phyloP scores from a whole-genome alignment of 2,888 invertebrate genomes.

The Sicus ferrugineus region DNA sequence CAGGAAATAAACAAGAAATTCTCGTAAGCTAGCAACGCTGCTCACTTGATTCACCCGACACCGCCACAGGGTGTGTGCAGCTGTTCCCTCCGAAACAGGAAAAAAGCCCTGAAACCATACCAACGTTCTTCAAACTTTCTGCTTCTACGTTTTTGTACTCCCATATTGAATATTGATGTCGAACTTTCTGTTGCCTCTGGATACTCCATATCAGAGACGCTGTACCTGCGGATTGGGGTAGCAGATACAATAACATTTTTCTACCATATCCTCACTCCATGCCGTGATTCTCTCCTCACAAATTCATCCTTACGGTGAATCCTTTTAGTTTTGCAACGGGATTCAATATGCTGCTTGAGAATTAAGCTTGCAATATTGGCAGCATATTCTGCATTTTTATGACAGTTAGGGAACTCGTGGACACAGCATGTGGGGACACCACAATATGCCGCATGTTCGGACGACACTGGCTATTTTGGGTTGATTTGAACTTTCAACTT shows the following conservation, averaged over 20 bases:
- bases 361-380: background rate
- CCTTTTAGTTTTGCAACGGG: conserved; percentile 3
- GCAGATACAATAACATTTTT: too few species aligned
- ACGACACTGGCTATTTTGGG: too few species aligned
- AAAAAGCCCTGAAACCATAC: too few species aligned
- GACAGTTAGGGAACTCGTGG: too few species aligned
- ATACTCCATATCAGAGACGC: background rate
- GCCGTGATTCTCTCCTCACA: too few species aligned
- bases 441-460: too few species aligned
- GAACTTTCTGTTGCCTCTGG: background rate
- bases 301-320: background rate
- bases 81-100: conserved; percentile 2
- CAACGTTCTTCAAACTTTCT: background rate
- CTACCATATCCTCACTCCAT: too few species aligned
- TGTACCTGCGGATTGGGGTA: background rate
- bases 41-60: background rate
- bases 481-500: too few species aligned
- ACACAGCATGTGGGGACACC: too few species aligned
- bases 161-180: conserved; percentile 27
- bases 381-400: too few species aligned
- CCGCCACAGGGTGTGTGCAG: background rate
- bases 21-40: background rate
- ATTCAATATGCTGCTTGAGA: conserved; percentile 2
- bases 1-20: background rate
- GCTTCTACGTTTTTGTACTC: background rate